Conservation (phyloP, 2,888 invertebrate species). For the Candidula unifasciata region DNA sequence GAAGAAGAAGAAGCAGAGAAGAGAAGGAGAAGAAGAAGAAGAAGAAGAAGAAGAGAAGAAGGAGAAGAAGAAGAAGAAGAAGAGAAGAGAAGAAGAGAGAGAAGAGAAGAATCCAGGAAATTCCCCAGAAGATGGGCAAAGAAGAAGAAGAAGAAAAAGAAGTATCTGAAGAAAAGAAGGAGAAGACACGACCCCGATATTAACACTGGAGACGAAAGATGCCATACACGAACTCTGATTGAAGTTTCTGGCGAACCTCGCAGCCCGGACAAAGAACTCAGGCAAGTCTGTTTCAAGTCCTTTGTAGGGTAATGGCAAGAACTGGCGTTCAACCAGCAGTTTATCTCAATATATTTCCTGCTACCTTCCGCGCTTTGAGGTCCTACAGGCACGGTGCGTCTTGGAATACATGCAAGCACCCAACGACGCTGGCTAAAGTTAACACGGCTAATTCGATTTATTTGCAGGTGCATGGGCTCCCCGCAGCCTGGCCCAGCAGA, state of each 20-base stretch:
- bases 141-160: not conserved
- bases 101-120: not conserved
- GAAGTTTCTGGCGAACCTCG: no score
- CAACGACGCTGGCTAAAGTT: not conserved
- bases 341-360: not conserved
- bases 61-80: not conserved
- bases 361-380: slow-evolving; percentile 1
- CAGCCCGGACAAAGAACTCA: not conserved
- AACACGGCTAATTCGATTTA: not conserved
- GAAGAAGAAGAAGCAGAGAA: no score
- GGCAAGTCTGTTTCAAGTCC: not conserved
- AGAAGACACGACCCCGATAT: no score
- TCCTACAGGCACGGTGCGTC: not conserved
- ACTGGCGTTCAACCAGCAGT: not conserved
- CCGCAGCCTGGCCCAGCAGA: no score
- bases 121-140: not conserved
- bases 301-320: not conserved
- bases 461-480: not conserved
- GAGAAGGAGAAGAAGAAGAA: not conserved
- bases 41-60: not conserved
- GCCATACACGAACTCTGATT: no score
- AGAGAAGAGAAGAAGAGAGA: not conserved
- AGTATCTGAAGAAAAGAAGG: no score
- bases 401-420: not conserved
- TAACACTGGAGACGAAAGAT: no score